phyloP scores from a whole-genome alignment of 2,797 vertebrate species.

The Phrynocephalus vlangalii region DNA sequence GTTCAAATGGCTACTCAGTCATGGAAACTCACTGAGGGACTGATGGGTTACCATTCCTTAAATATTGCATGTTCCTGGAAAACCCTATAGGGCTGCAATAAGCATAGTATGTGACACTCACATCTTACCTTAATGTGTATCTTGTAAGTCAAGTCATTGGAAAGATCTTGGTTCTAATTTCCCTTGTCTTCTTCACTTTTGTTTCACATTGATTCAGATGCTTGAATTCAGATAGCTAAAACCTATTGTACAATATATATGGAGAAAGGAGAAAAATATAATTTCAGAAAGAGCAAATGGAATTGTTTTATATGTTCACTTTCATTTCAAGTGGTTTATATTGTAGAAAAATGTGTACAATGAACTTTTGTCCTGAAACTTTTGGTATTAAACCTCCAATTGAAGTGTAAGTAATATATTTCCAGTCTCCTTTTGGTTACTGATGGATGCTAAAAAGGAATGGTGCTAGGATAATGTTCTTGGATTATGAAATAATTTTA shows the following conservation, averaged over 20 bases:
- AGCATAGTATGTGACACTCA: too few relatives aligned
- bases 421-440: not conserved
- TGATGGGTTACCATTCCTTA: too few relatives aligned
- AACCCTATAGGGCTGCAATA: too few relatives aligned
- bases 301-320: constrained; percentile 13
- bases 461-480: not conserved
- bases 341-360: not conserved
- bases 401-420: constrained; percentile 7
- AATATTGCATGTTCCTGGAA: too few relatives aligned
- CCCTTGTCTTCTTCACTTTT: not conserved
- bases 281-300: not conserved
- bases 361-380: constrained; percentile 33
- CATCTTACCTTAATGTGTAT: not conserved
- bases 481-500: constrained; percentile 33
- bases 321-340: constrained; percentile 8
- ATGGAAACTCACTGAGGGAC: too few relatives aligned
- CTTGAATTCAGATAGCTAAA: not conserved
- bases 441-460: not conserved
- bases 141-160: not conserved
- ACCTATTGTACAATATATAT: not conserved
- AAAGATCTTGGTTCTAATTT: not conserved
- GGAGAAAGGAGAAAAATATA: not conserved
- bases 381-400: not conserved
- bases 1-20: too few relatives aligned
- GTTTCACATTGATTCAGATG: not conserved